Base-by-base conservation (phyloP, 2,797 vertebrate genomes). In the Denticeps clupeoides region DNA sequence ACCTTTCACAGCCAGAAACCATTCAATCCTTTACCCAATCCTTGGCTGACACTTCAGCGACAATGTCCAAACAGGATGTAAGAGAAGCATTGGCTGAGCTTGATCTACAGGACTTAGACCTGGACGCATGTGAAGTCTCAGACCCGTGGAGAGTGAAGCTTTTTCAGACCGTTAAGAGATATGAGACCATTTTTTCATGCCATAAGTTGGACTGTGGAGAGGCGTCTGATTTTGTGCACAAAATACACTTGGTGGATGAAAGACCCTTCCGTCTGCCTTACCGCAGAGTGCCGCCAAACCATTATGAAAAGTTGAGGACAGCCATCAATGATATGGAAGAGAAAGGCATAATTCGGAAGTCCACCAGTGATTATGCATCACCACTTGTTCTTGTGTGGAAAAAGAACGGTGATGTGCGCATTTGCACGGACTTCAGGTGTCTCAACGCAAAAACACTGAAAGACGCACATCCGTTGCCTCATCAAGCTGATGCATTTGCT, bases 191-290 rank as follows among this genome's bases (percentile, higher is more conserved):
- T 2, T 70, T 70, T 16, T 61, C 59, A 0, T 22, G 2, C 2
- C 37, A 63, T 7, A 65, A 58, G 23, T 43, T 67, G 54, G 51
- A 64, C 11, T 58, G 55, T 54, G 58, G 47, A 1, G 47, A 64
- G 5, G 58, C 45, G 0, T n/a, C n/a, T n/a, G n/a, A n/a, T n/a
- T n/a, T n/a, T n/a, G n/a, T n/a, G n/a, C n/a, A n/a, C n/a, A n/a
- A n/a, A n/a, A n/a, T n/a, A n/a, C n/a, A n/a, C n/a, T n/a, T n/a
- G n/a, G n/a, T n/a, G n/a, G n/a, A n/a, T n/a, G n/a, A n/a, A n/a
- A n/a, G n/a, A n/a, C n/a, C n/a, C n/a, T n/a, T n/a, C n/a, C n/a
- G n/a, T n/a, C n/a, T n/a, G n/a, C n/a, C n/a, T n/a, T n/a, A n/a
- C n/a, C n/a, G n/a, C n/a, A n/a, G n/a, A n/a, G n/a, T n/a, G n/a